phyloP scores from a whole-genome alignment of 2,888 invertebrate genomes.

The Syritta pipiens region DNA sequence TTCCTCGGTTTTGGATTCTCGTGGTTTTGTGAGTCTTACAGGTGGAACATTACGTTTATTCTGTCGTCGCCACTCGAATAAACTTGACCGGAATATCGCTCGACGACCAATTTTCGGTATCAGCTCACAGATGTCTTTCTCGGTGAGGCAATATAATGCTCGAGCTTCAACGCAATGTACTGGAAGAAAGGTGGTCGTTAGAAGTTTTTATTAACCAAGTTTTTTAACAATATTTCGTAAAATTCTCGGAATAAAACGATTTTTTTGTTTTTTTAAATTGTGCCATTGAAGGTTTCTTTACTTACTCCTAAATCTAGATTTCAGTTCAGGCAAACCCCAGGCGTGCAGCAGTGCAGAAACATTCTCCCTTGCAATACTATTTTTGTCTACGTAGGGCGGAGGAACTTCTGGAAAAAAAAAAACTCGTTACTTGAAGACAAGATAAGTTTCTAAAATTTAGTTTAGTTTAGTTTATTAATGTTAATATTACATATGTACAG shows the following conservation, averaged over 20 bases:
- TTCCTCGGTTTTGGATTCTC: constrained; percentile 20
- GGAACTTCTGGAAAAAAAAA: constrained; percentile 1
- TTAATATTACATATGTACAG: too few relatives aligned
- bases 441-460: not conserved
- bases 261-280: too few relatives aligned
- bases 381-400: not conserved
- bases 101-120: constrained; percentile 56
- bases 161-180: constrained; percentile 42
- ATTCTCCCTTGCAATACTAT: not conserved
- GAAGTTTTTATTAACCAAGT: too few relatives aligned
- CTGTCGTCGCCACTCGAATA: constrained; percentile 48
- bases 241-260: not conserved
- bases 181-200: not conserved
- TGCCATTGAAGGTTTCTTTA: too few relatives aligned
- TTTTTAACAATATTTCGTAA: not conserved
- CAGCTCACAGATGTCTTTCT: constrained; percentile 56
- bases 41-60: not conserved
- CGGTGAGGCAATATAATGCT: constrained; percentile 44
- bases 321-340: constrained; percentile 49
- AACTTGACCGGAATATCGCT: constrained; percentile 53
- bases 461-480: too few relatives aligned
- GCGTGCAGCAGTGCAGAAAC: constrained; percentile 29
- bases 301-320: constrained; percentile 43
- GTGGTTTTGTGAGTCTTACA: not conserved
- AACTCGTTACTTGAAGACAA: too few relatives aligned